Conservation (phyloP, 2,888 invertebrate genomes). For the Poecilus cupreus region DNA sequence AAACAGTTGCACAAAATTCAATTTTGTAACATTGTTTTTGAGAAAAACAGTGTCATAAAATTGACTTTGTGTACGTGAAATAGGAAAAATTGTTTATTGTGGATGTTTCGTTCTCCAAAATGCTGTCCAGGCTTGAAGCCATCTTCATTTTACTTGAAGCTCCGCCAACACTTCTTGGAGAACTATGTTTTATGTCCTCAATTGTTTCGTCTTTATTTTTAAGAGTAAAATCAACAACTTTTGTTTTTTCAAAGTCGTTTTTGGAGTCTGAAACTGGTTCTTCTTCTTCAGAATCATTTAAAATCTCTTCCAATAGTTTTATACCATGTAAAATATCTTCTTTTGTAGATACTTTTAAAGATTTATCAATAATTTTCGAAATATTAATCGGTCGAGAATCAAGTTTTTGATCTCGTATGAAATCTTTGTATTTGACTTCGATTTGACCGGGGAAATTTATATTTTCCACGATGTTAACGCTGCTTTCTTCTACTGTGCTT, state of each 20-base stretch:
- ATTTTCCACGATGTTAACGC: not conserved
- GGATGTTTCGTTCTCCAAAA: not conserved
- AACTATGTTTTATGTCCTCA: constrained; percentile 23
- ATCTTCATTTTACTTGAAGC: not conserved
- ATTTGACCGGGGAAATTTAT: not conserved
- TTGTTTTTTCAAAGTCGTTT: not conserved
- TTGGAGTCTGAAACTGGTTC: not conserved
- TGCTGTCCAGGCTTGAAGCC: not conserved
- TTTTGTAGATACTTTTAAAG: not conserved
- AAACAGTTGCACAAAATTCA: too few relatives aligned
- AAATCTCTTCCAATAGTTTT: constrained; percentile 49
- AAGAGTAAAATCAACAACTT: constrained; percentile 54
- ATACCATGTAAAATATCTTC: constrained; percentile 49
- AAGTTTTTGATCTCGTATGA: not conserved
- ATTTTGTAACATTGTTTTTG: too few relatives aligned
- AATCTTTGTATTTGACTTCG: not conserved
- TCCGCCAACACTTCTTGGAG: too few relatives aligned
- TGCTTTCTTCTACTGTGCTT: too few relatives aligned
- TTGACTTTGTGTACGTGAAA: too few relatives aligned
- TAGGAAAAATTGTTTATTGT: not conserved
- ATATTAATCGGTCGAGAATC: not conserved
- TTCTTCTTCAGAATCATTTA: constrained; percentile 13
- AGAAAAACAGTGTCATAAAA: too few relatives aligned
- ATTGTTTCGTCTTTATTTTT: constrained; percentile 58
- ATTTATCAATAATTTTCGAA: not conserved